These are phyloP conservation scores for Rhinoraja longicauda DNA, from an alignment of 2,797 vertebrate species.

Conservation along the genomic window DNA sequence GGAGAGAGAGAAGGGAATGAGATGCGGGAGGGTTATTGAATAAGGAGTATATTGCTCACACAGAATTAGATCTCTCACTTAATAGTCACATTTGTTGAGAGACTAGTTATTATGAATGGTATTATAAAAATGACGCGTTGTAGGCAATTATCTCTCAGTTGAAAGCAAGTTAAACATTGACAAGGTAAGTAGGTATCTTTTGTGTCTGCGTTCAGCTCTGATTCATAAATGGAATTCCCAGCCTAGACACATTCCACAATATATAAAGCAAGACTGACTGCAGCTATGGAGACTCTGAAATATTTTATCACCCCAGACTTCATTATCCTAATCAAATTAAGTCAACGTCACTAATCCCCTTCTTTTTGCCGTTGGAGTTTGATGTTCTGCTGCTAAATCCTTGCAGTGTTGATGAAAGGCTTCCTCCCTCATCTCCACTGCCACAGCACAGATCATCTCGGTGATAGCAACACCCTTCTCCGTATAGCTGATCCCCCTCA, in stretches of 20 bases:
- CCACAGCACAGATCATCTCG: not conserved
- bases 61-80: not conserved
- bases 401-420: slow-evolving; percentile 19
- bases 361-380: slow-evolving; percentile 16
- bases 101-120: not conserved
- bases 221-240: slow-evolving; percentile 19
- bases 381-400: slow-evolving; percentile 1
- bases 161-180: slow-evolving; percentile 2
- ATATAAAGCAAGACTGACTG: not conserved
- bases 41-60: not conserved
- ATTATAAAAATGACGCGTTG: not conserved
- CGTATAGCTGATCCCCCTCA: not conserved
- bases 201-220: not conserved
- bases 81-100: not conserved
- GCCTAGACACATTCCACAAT: not conserved
- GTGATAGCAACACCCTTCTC: not conserved
- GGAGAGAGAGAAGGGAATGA: too few species aligned
- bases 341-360: slow-evolving; percentile 16
- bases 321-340: slow-evolving; percentile 31
- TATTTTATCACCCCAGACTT: slow-evolving; percentile 21
- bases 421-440: not conserved
- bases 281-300: not conserved
- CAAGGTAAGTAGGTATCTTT: not conserved
- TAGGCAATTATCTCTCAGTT: not conserved
- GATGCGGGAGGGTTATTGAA: too few species aligned